These are phyloP conservation scores for Peromyscus leucopus DNA, from an alignment of 2,113 vertebrate genomes.

Conservation along the genomic window DNA sequence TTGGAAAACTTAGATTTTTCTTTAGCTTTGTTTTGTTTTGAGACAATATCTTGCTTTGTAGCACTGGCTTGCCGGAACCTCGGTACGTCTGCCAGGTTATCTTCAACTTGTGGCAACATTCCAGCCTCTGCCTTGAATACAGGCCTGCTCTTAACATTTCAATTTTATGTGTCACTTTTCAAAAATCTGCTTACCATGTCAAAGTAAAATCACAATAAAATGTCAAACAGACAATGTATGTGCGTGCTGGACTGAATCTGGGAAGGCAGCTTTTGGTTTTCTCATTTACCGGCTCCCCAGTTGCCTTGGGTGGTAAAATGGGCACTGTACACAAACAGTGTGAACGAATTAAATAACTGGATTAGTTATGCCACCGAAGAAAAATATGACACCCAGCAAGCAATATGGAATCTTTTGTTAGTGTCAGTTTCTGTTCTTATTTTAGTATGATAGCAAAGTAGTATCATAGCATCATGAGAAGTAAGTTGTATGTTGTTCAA, in stretches of 20 bases:
- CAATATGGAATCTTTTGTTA: neutral
- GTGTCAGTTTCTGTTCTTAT: neutral
- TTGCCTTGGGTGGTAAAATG: neutral
- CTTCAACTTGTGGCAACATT: neutral
- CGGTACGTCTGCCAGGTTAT: neutral
- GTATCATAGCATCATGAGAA: neutral
- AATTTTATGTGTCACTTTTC: neutral
- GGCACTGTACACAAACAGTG: neutral
- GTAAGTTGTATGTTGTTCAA: neutral
- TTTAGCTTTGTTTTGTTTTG: neutral
- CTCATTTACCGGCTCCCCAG: neutral
- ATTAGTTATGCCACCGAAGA: neutral
- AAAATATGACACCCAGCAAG: neutral
- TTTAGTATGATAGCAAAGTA: neutral
- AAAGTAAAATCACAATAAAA: neutral
- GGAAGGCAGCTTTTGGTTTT: neutral
- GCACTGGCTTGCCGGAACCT: neutral
- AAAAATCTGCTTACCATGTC: neutral
- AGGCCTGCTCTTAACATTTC: neutral
- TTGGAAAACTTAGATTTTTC: neutral
- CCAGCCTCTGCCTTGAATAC: neutral
- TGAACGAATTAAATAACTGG: neutral
- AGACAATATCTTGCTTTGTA: neutral
- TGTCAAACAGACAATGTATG: too few species aligned
- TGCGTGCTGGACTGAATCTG: neutral